phyloP scores from a whole-genome alignment of 2,888 invertebrate genomes.

The Cheilosia grossa region DNA sequence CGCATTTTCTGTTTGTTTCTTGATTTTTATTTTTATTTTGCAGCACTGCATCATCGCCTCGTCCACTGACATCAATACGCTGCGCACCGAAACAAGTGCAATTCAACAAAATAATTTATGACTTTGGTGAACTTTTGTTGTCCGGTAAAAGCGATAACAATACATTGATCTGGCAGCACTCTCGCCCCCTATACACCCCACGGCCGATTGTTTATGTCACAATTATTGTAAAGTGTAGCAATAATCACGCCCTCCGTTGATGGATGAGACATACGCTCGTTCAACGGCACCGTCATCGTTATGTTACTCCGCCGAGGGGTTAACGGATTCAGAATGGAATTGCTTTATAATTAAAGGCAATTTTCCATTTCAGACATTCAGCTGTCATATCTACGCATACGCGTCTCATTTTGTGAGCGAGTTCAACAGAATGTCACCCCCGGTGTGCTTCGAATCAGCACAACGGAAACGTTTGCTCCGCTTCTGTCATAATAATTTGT shows the following conservation, averaged over 20 bases:
- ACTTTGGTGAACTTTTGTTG: slow-evolving; percentile 65
- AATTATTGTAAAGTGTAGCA: slow-evolving; percentile 17
- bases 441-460: slow-evolving; percentile 33
- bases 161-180: slow-evolving; percentile 9
- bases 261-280: slow-evolving; percentile 47
- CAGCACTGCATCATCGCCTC: neutral
- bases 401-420: slow-evolving; percentile 16
- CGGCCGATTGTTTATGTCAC: slow-evolving; percentile 22
- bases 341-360: slow-evolving; percentile 46
- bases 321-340: slow-evolving; percentile 50
- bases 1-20: neutral
- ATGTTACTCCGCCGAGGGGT: slow-evolving; percentile 15
- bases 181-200: neutral
- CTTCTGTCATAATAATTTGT: slow-evolving; percentile 27
- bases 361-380: slow-evolving; percentile 31
- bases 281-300: slow-evolving; percentile 47
- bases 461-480: slow-evolving; percentile 14
- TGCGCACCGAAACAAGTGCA: slow-evolving; percentile 32
- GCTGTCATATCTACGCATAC: slow-evolving; percentile 7
- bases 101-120: slow-evolving; percentile 42
- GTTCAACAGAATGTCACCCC: slow-evolving; percentile 3
- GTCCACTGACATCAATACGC: neutral
- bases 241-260: slow-evolving; percentile 61
- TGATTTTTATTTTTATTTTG: neutral
- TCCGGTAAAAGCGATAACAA: slow-evolving; percentile 62